Conservation (phyloP, 2,888 invertebrate species). For the Mesorhabditis spiculigera region DNA sequence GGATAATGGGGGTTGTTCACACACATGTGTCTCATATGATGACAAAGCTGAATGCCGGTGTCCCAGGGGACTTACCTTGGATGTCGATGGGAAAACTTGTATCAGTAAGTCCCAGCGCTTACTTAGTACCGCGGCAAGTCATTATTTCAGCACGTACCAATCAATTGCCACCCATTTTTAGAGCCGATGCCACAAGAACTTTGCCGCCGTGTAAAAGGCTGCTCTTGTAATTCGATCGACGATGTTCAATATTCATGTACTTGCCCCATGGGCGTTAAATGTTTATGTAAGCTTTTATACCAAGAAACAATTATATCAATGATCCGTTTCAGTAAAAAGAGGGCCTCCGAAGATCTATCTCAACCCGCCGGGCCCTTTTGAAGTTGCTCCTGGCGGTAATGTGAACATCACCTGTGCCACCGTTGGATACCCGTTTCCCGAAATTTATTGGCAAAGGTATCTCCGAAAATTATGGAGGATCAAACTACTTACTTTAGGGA, state of each 20-base stretch:
- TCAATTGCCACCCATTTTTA: slow-evolving; percentile 19
- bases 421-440: slow-evolving; percentile 55
- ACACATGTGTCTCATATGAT: slow-evolving; percentile 50
- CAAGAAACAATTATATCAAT: not conserved
- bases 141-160: not conserved
- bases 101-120: slow-evolving; percentile 36
- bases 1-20: slow-evolving; percentile 56
- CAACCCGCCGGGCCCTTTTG: slow-evolving; percentile 52
- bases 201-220: slow-evolving; percentile 52
- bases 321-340: slow-evolving; percentile 38
- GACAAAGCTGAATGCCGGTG: slow-evolving; percentile 53
- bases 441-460: slow-evolving; percentile 52
- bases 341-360: slow-evolving; percentile 54
- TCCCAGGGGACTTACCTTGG: slow-evolving; percentile 52
- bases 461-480: not conserved
- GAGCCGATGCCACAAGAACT: slow-evolving; percentile 54
- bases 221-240: slow-evolving; percentile 47
- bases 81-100: slow-evolving; percentile 49
- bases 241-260: slow-evolving; percentile 49
- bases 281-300: slow-evolving; percentile 36
- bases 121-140: not conserved
- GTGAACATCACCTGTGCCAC: slow-evolving; percentile 55
- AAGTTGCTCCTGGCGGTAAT: slow-evolving; percentile 54
- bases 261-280: slow-evolving; percentile 48
- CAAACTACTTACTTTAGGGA: slow-evolving; percentile 22